Conservation (phyloP, 2,797 vertebrate species). For the Iguana delicatissima region DNA sequence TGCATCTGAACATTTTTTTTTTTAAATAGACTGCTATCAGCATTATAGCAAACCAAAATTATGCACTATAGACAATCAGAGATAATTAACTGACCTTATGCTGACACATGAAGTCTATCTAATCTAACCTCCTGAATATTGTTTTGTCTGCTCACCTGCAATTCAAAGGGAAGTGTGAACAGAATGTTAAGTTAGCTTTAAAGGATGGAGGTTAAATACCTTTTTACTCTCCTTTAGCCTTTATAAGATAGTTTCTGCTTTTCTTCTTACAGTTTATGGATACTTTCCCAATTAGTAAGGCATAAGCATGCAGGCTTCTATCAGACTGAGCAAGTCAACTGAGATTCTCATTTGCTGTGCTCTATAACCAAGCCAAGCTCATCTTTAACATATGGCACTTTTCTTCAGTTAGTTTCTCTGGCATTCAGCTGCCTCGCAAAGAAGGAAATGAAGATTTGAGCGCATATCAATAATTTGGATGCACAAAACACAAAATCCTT, state of each 20-base stretch:
- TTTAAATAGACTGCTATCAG: conserved; percentile 8
- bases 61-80: conserved; percentile 31
- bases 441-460: conserved; percentile 48
- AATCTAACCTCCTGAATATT: conserved; percentile 36
- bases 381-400: conserved; percentile 62
- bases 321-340: conserved; percentile 4
- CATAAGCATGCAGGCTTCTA: conserved; percentile 31
- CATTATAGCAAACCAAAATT: conserved; percentile 34
- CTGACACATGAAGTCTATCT: conserved; percentile 37
- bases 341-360: neutral
- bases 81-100: conserved; percentile 31
- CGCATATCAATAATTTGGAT: conserved; percentile 50
- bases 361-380: conserved; percentile 45
- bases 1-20: neutral
- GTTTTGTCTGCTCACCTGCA: neutral
- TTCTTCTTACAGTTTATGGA: neutral
- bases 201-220: conserved; percentile 24
- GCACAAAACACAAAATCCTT: conserved; percentile 48
- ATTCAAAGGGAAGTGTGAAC: neutral
- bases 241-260: conserved; percentile 1
- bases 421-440: conserved; percentile 38
- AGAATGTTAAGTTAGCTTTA: conserved; percentile 18
- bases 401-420: conserved; percentile 17
- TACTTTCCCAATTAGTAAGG: conserved; percentile 41
- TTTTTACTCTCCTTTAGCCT: neutral